Conservation (phyloP, 2,888 invertebrate species). For the Busseola fusca region DNA sequence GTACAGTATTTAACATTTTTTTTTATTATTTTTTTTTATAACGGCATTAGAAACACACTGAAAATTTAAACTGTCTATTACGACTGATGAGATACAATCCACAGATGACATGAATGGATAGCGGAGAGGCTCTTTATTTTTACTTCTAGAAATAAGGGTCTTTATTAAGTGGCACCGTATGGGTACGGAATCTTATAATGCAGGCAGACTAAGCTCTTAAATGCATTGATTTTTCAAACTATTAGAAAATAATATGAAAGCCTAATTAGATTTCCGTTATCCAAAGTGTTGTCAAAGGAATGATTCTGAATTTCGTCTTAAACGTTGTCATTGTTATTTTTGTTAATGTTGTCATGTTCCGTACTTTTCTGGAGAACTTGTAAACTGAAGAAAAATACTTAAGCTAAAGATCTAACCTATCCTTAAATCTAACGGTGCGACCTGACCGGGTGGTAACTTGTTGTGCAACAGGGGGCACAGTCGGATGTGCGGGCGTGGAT, state of each 20-base stretch:
- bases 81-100: too few species aligned
- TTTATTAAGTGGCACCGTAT: neutral
- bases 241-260: neutral
- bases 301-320: neutral
- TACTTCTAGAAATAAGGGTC: too few species aligned
- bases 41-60: neutral
- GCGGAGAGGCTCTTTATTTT: neutral
- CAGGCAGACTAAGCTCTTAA: neutral
- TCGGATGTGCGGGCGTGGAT: too few species aligned
- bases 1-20: neutral
- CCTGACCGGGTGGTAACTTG: too few species aligned
- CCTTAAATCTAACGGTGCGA: too few species aligned
- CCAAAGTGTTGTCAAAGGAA: neutral
- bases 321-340: slow-evolving; percentile 10
- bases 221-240: neutral
- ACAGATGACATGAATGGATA: neutral
- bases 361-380: slow-evolving; percentile 20
- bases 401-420: too few species aligned
- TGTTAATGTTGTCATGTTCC: slow-evolving; percentile 10
- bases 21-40: neutral
- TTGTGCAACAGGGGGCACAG: too few species aligned
- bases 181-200: neutral
- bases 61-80: neutral
- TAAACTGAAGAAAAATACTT: too few species aligned
- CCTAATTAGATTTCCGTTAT: neutral